Percentiles rank a stretch among this genome's conserved stretches.
Evolutionary conservation across 1,140 invertebrate species (phyloP).

Genomic region (Papilio helenus): DNA sequence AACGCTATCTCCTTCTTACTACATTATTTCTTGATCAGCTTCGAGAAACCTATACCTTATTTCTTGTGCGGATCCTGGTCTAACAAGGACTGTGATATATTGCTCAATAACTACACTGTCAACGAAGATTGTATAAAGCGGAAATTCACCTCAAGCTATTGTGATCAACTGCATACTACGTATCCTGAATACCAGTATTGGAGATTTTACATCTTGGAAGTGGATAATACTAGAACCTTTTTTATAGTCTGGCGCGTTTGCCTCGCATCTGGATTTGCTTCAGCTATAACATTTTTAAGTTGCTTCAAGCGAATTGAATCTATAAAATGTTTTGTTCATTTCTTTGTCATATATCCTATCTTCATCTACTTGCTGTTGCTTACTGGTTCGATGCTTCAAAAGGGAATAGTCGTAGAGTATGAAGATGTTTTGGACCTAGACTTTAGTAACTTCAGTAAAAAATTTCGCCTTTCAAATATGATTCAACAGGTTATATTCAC

Average conservation of each 20-base stretch:
- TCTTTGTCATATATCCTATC: slow-evolving; percentile 54
- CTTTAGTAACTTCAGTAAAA: slow-evolving; percentile 52
- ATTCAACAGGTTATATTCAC: slow-evolving; percentile 54
- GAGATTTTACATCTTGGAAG: slow-evolving; percentile 52
- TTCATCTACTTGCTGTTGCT: slow-evolving; percentile 55
- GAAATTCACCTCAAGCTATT: slow-evolving; percentile 48
- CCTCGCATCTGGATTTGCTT: slow-evolving; percentile 59
- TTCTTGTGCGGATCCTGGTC: slow-evolving; percentile 66
- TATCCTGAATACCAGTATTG: slow-evolving; percentile 75
- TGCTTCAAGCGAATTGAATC: slow-evolving; percentile 61
- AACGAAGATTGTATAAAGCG: slow-evolving; percentile 63
- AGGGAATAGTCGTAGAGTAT: slow-evolving; percentile 62
- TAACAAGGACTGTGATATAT: slow-evolving; percentile 58
- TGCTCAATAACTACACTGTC: slow-evolving; percentile 62
- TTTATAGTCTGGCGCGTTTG: slow-evolving; percentile 62
- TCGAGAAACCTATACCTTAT: slow-evolving; percentile 68
- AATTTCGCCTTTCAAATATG: slow-evolving; percentile 51
- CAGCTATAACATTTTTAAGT: slow-evolving; percentile 54
- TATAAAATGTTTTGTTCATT: slow-evolving; percentile 50
- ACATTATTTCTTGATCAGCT: slow-evolving; percentile 73
- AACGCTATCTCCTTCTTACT: slow-evolving; percentile 55
- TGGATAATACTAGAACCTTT: slow-evolving; percentile 33
- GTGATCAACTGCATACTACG: slow-evolving; percentile 55
- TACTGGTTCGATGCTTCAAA: slow-evolving; percentile 69
- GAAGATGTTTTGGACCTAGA: slow-evolving; percentile 59